phyloP scores from a whole-genome alignment of 2,113 vertebrate species.

The Pitta sordida region DNA sequence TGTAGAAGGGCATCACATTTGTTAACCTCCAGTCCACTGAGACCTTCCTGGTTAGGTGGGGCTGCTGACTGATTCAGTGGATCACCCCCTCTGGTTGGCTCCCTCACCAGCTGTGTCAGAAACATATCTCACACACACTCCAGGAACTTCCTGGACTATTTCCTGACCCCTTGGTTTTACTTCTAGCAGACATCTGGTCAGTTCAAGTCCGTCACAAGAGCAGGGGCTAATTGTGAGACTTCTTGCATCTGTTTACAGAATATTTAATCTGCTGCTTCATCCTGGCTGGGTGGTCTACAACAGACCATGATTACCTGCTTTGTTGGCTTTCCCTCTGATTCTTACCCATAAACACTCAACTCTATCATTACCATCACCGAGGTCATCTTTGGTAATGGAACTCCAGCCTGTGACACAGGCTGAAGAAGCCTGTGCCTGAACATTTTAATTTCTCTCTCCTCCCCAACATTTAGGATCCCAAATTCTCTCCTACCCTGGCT shows the following conservation, averaged over 20 bases:
- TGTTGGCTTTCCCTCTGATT: neutral
- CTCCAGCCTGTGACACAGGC: neutral
- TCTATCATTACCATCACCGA: rapidly evolving
- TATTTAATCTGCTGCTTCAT: neutral
- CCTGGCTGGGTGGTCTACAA: neutral
- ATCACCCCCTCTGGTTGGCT: neutral
- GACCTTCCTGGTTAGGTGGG: neutral
- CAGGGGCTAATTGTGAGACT: neutral
- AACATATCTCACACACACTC: neutral
- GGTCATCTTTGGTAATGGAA: neutral
- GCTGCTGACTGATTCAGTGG: neutral
- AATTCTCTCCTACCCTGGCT: neutral
- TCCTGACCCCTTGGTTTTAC: neutral
- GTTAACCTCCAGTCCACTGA: neutral
- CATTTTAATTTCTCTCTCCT: neutral
- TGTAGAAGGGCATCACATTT: neutral
- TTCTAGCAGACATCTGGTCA: neutral
- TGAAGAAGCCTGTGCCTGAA: neutral
- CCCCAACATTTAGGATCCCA: neutral
- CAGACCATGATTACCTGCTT: neutral
- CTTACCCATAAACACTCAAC: neutral
- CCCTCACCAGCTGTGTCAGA: neutral
- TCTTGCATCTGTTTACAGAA: neutral
- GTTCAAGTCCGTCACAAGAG: neutral
- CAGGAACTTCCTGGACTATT: neutral